Base-by-base conservation (phyloP, 2,113 vertebrate species). In the Salminus brasiliensis region DNA sequence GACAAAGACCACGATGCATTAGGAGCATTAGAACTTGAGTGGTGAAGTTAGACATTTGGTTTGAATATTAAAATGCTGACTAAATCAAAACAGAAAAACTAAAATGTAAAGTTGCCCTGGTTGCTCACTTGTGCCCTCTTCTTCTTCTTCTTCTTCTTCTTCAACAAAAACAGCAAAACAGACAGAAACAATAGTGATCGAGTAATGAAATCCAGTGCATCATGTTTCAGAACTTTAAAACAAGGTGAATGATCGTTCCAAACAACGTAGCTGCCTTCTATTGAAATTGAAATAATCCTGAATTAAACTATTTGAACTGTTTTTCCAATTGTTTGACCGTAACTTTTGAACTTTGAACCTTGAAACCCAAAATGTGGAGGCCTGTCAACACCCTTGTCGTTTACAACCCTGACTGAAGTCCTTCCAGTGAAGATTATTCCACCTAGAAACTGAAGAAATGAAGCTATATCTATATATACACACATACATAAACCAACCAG, bases 201-300 rank as follows among this genome's bases (percentile, higher is more conserved):
- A n/a, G n/a, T 18, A 29, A 52, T 23, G 47, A 69, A 78, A 82
- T 80, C 81, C 80, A 81, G 78, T 80, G 80, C 70, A 82, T 84
- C 41, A 79, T n/a, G 76, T 77, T 68, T 75, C 55, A 72, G 36
- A 79, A 59, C 41, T 43, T 30, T 57, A 63, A 15, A 21, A 39
- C 72, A 36, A 77, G 23, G 52, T 34, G 29, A 7, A 25, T 25
- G 63, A 59, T 21, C 23, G 59, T 15, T 45, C 55, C 47, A 65
- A 72, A 62, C 49, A 67, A 68, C 21, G 41, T 60, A 78, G 72
- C 81, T 75, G 65, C 72, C 34, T 16, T 79, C 72, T 71, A 27
- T 63, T 71, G 47, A 55, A 30, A 49, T 41, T 41, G 62, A 21
- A 21, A 36, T 49, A 13, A 30, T 15, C 6, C 45, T 23, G 27